Evolutionary conservation across 2,113 vertebrate genomes (phyloP), one percentile per base, ranked within the genome.

Genomic region (Syrmaticus mikado): DNA sequence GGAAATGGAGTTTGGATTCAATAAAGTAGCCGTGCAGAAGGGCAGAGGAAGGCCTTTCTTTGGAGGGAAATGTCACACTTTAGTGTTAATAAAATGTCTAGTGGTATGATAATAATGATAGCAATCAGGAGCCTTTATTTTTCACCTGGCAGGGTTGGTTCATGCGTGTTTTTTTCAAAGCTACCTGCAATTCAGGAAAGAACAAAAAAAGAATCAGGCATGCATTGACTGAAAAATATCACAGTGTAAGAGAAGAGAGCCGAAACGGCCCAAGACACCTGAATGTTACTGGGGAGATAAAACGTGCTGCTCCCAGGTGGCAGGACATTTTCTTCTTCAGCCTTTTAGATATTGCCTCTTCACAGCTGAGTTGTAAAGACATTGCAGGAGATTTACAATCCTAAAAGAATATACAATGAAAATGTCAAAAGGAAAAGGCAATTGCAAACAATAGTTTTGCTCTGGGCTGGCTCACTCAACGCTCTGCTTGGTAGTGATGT

Each of bases 71-170:
- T 97, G 94, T 92, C 94, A 97, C 87, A 88, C 94, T 81, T 95
- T 82, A 92, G 93, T 92, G 87, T 81, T 95, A 94, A 97, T 95
- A 95, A 95, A 97, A 96, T 82, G 90, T 90, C 95, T 92, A 72
- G 82, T 86, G 92, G 75, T 88, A 94, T 88, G 93, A 95, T 94
- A 91, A 90, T 93, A 94, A 95, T 62, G 91, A 82, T 68, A 95
- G 96, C 96, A 94, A 95, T 96, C 94, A 96, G 82, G 95, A 97
- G 92, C 83, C 93, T 97, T 96, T 95, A 96, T 94, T 94, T 91
- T 96, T 94, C 90, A 95, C 91, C 90, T 94, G 93, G 85, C 85
- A 94, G 94, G 91, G 79, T 85, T 93, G 85, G 93, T 72, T 96
- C 95, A 77, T 85, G 91, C 5, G 13, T 94, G 83, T 82, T 94